A percentile compares a stretch with the other conserved stretches of the same genome.
phyloP scores from a whole-genome alignment of 2,888 invertebrate genomes.

The Idaea biselata region DNA sequence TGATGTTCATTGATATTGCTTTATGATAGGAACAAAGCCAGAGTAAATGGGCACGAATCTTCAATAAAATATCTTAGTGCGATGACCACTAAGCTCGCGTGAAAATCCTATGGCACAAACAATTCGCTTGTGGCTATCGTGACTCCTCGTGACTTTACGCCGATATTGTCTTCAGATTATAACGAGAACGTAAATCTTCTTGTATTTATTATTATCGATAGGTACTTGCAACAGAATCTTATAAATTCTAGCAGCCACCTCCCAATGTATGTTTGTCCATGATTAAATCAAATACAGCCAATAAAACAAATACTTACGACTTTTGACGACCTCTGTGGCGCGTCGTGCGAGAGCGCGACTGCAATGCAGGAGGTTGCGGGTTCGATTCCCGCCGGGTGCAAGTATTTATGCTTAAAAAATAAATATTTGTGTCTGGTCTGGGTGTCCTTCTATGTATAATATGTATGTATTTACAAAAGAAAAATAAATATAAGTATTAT shows the following conservation, averaged over 20 bases:
- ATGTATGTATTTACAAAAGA: too few relatives aligned
- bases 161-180: constrained; percentile 71
- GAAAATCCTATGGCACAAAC: constrained; percentile 64
- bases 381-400: too few relatives aligned
- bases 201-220: constrained; percentile 71
- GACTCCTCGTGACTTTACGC: constrained; percentile 69
- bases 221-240: constrained; percentile 34
- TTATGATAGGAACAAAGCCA: not conserved
- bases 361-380: too few relatives aligned
- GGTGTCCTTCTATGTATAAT: too few relatives aligned
- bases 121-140: constrained; percentile 69
- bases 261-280: not conserved
- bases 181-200: constrained; percentile 70
- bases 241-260: constrained; percentile 1
- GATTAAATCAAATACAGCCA: not conserved
- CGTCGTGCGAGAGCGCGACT: too few relatives aligned
- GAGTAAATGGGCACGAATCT: not conserved
- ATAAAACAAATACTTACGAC: too few relatives aligned
- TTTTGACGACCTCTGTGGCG: too few relatives aligned
- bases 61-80: not conserved
- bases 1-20: not conserved
- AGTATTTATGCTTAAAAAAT: too few relatives aligned
- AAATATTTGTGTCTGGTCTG: too few relatives aligned
- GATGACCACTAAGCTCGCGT: constrained; percentile 48
- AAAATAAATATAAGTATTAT: too few relatives aligned